A percentile compares a stretch with the other conserved stretches of the same genome.
Conservation (phyloP, 2,113 vertebrate genomes). For the Melospiza melodia region DNA sequence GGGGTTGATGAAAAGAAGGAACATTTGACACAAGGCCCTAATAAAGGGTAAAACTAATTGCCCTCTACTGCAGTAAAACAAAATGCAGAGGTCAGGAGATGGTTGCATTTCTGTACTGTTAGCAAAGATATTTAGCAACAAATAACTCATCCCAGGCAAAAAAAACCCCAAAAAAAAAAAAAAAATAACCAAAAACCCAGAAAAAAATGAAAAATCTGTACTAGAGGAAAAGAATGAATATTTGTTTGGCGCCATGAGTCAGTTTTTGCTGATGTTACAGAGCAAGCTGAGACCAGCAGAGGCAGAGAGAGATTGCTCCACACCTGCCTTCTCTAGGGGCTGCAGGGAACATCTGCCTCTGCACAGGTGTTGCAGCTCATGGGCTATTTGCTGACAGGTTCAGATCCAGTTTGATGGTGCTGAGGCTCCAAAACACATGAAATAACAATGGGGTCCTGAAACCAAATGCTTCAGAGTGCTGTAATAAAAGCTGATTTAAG, state of each 20-base stretch:
- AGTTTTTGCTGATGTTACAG: neutral
- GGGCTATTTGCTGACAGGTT: neutral
- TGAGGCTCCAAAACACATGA: neutral
- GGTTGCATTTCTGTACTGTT: neutral
- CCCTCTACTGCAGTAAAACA: neutral
- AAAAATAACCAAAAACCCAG: too few relatives aligned
- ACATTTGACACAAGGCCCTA: neutral
- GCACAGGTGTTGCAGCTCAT: neutral
- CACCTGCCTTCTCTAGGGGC: neutral
- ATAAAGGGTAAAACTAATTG: neutral
- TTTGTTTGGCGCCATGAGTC: neutral
- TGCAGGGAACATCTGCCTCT: neutral
- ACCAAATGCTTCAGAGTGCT: neutral
- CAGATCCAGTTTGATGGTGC: neutral
- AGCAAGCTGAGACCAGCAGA: neutral
- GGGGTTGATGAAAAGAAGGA: neutral
- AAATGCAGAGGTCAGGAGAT: neutral
- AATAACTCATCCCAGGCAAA: neutral
- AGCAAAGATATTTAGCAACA: neutral
- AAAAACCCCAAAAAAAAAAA: neutral
- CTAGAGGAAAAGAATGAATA: neutral
- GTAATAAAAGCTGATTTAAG: neutral
- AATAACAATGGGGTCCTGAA: neutral
- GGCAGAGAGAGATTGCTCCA: neutral
- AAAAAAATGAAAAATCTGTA: too few relatives aligned